Evolutionary conservation across 1,140 invertebrate genomes (phyloP).

Genomic region (Leucophenga varia): DNA sequence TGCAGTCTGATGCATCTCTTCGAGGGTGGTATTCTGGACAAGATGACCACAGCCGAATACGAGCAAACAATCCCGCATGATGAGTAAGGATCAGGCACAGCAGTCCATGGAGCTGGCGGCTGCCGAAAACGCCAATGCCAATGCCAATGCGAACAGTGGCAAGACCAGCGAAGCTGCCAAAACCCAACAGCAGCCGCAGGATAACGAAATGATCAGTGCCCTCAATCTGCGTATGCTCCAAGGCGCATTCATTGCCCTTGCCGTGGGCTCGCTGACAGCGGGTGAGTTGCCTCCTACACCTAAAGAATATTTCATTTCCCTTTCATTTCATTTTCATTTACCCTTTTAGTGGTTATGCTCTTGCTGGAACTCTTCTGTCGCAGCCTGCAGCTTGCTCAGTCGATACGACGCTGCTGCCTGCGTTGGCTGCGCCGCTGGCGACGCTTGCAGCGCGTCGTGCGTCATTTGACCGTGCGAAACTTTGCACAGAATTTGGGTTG

Average conservation of each 20-base stretch:
- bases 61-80: conserved; percentile 63
- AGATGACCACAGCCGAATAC: conserved; percentile 71
- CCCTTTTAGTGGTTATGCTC: conserved; percentile 12
- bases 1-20: conserved; percentile 67
- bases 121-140: conserved; percentile 33
- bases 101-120: conserved; percentile 36
- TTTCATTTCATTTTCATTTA: neutral
- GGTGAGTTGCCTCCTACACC: conserved; percentile 17
- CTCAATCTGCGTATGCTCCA: conserved; percentile 67
- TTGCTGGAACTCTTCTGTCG: conserved; percentile 23
- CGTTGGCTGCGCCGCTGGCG: conserved; percentile 20
- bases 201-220: conserved; percentile 58
- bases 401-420: conserved; percentile 9
- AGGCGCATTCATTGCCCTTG: conserved; percentile 67
- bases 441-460: conserved; percentile 11
- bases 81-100: conserved; percentile 29
- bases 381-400: conserved; percentile 8
- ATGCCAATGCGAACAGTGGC: conserved; percentile 20
- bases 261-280: conserved; percentile 59
- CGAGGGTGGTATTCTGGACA: conserved; percentile 69
- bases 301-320: no score
- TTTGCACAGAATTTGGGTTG: conserved; percentile 29
- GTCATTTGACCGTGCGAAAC: conserved; percentile 30
- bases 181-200: conserved; percentile 11
- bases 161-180: conserved; percentile 5